A percentile compares a stretch with the other conserved stretches of the same genome.
Evolutionary conservation across 37 sponge, comb jelly and placozoan species (phyloP).

Genomic region (Tethya wilhelma): DNA sequence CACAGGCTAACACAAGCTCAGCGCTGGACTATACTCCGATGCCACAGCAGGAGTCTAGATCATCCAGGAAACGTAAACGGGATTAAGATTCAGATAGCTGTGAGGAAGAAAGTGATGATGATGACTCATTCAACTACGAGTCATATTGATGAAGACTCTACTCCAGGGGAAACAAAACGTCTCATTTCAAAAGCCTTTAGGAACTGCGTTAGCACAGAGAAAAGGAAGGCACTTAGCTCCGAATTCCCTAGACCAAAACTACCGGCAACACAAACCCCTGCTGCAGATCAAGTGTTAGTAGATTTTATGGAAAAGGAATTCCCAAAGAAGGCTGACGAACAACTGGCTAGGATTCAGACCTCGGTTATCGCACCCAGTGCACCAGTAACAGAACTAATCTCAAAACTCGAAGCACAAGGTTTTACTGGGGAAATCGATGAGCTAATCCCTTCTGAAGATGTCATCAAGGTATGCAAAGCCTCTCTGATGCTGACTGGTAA

Average conservation of each 20-base stretch:
- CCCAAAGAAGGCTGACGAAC: neutral
- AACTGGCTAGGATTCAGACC: neutral
- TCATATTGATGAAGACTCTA: too few relatives aligned
- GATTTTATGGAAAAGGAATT: neutral
- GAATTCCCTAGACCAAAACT: neutral
- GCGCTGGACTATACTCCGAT: too few relatives aligned
- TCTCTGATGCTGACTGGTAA: neutral
- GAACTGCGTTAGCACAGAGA: too few relatives aligned
- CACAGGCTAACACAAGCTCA: too few relatives aligned
- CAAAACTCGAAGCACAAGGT: neutral
- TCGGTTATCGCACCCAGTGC: neutral
- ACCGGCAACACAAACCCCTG: neutral
- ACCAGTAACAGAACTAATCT: neutral
- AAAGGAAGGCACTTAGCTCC: too few relatives aligned
- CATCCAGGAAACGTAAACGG: too few relatives aligned
- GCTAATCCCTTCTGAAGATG: neutral
- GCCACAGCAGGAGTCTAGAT: too few relatives aligned
- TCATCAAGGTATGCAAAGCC: neutral
- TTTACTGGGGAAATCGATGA: neutral
- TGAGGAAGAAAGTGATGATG: too few relatives aligned
- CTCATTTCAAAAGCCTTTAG: too few relatives aligned
- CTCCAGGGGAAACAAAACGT: too few relatives aligned
- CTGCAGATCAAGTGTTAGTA: neutral
- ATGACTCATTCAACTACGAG: too few relatives aligned
- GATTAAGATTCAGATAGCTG: too few relatives aligned